Percentiles rank a stretch among this genome's conserved stretches.
Evolutionary conservation across 2,113 vertebrate genomes (phyloP).

Genomic region (Ceyx cyanopectus): DNA sequence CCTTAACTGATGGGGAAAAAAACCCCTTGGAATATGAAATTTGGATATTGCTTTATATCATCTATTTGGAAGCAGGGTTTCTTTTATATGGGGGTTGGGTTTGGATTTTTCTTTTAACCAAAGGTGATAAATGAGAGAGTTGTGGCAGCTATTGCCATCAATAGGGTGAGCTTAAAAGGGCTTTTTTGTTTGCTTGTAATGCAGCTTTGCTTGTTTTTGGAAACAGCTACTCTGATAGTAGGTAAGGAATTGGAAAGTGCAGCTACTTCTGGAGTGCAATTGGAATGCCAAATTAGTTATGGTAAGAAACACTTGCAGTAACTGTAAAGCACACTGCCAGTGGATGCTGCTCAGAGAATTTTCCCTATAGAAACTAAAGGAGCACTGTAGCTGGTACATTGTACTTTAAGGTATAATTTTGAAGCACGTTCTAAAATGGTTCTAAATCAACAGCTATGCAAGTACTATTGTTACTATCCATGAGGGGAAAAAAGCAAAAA

Average conservation of each 20-base stretch:
- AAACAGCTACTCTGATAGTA: neutral
- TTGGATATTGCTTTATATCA: neutral
- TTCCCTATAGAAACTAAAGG: neutral
- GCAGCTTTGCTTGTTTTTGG: neutral
- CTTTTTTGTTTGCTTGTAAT: neutral
- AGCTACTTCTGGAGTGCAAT: neutral
- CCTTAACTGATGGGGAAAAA: neutral
- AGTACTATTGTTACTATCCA: neutral
- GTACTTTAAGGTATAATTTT: constrained; percentile 23
- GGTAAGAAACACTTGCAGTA: neutral
- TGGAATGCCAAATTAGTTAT: neutral
- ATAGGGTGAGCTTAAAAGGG: neutral
- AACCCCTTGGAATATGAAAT: neutral
- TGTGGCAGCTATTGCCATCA: neutral
- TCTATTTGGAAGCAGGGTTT: neutral
- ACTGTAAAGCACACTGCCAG: neutral
- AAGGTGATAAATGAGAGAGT: neutral
- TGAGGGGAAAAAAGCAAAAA: neutral
- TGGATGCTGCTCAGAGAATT: neutral
- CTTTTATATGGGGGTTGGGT: neutral
- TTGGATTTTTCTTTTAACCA: neutral
- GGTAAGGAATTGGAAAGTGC: neutral
- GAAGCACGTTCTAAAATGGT: neutral
- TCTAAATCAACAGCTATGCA: neutral
- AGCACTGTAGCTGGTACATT: neutral